Evolutionary conservation across 2,888 invertebrate species (phyloP).

Genomic region (Acronicta alni): DNA sequence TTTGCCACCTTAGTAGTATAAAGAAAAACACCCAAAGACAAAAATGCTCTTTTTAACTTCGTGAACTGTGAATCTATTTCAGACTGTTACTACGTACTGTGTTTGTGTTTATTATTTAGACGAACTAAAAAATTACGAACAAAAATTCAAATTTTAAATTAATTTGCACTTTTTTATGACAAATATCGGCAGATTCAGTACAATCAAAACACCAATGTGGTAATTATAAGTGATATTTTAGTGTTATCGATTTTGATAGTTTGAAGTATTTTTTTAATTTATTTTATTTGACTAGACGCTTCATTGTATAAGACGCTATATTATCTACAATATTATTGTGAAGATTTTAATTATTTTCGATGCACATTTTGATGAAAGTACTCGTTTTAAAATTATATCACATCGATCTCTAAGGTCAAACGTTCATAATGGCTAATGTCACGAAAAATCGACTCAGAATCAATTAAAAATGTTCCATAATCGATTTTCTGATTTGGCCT

Average conservation of each 20-base stretch:
- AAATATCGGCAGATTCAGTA: conserved; percentile 27
- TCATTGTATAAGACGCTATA: conserved; percentile 33
- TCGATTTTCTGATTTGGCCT: conserved; percentile 22
- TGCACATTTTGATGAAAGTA: conserved; percentile 37
- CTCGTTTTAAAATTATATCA: conserved; percentile 41
- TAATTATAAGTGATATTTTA: conserved; percentile 54
- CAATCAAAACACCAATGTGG: conserved; percentile 60
- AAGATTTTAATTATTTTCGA: conserved; percentile 26
- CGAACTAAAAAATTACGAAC: conserved; percentile 23
- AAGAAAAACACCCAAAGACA: conserved; percentile 36
- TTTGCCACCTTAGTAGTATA: too few species aligned
- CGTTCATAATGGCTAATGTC: conserved; percentile 15
- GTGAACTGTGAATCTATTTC: conserved; percentile 13
- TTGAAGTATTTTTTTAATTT: conserved; percentile 50
- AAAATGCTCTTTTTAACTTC: conserved; percentile 3
- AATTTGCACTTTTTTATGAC: conserved; percentile 12
- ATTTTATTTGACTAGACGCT: conserved; percentile 35
- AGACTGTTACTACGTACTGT: conserved; percentile 9
- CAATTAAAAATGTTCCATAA: conserved; percentile 6
- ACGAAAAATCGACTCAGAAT: conserved; percentile 22
- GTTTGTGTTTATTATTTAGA: conserved; percentile 21
- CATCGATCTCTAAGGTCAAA: conserved; percentile 33
- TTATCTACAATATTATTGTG: conserved; percentile 24
- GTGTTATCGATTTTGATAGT: conserved; percentile 48
- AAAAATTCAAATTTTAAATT: conserved; percentile 22